Base-by-base conservation (phyloP, 2,113 vertebrate species). In the Nannospalax galili region DNA sequence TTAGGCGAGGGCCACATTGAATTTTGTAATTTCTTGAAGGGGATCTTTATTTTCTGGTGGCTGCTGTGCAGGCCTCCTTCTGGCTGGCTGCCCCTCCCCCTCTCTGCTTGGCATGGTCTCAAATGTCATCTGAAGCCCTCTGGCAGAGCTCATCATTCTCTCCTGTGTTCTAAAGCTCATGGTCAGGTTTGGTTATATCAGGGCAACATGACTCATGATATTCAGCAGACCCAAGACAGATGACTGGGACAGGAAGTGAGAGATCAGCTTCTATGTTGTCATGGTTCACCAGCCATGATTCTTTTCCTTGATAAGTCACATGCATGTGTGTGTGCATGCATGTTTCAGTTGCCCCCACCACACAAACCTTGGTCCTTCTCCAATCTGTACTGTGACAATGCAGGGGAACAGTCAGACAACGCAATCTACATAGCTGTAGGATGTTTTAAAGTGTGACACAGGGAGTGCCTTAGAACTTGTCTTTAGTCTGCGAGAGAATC, bases 121-220 rank as follows among this genome's bases (percentile, higher is more conserved):
- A 67, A n/a, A 40, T 5, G 42, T 9, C 52, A 56, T 45, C 35
- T 40, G 74, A 81, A 58, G 26, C 4, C 35, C 32, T 69, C 70
- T 12, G 12, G 22, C 28, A 40, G 48, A 58, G 52, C 17, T 32
- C n/a, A 56, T 32, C 58, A 16, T 17, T 73, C 65, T 70, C 5
- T 6, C 32, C 60, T 35, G 48, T 20, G 11, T 45, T 77, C n/a
- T 75, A 22, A 69, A 28, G 3, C 17, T 19, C 22, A 24, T 32
- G 5, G 10, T 48, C 28, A 74, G 19, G 32, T 28, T 35, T 42
- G 2, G 7, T 48, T 73, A 10, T 77, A 48, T 78, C 20, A n/a
- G 1, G 17, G 37, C 35, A 85, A 16, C 0, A 3, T 17, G 32
- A 37, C 20, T 73, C 9, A 0, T 2, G 16, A 62, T 16, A 11